phyloP scores from a whole-genome alignment of 1,140 invertebrate species.

The Drosophila busckii region DNA sequence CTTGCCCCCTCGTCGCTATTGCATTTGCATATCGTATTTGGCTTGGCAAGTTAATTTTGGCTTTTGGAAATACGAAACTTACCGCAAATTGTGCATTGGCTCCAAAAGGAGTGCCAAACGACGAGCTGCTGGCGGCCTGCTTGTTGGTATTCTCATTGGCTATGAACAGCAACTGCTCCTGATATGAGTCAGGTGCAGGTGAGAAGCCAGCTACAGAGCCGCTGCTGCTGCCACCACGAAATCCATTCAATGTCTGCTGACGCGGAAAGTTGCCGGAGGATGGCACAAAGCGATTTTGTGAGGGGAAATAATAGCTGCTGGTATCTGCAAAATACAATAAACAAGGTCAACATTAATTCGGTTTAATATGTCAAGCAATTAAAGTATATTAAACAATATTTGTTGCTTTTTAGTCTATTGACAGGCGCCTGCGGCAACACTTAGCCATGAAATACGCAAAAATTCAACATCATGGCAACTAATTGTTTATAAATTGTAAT shows the following conservation, averaged over 20 bases:
- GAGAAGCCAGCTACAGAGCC: conserved; percentile 47
- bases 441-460: conserved; percentile 47
- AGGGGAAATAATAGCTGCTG: conserved; percentile 67
- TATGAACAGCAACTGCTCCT: conserved; percentile 71
- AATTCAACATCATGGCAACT: conserved; percentile 48
- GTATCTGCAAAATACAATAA: conserved; percentile 55
- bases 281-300: conserved; percentile 75
- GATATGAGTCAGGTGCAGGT: conserved; percentile 65
- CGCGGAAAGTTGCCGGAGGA: conserved; percentile 61
- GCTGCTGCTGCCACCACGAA: conserved; percentile 22
- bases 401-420: conserved; percentile 11
- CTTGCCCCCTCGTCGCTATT: conserved; percentile 1
- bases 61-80: conserved; percentile 42
- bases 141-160: conserved; percentile 61
- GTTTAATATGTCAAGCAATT: conserved; percentile 28
- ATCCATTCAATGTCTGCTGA: conserved; percentile 28
- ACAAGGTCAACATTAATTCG: conserved; percentile 37
- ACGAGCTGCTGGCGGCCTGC: conserved; percentile 31
- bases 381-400: not conserved
- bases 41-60: conserved; percentile 7
- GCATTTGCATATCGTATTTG: conserved; percentile 7
- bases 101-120: conserved; percentile 52
- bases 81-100: conserved; percentile 60
- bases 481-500: conserved; percentile 66
- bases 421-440: conserved; percentile 34